Conservation (phyloP, 2,888 invertebrate genomes). For the Hylaea fasciaria region DNA sequence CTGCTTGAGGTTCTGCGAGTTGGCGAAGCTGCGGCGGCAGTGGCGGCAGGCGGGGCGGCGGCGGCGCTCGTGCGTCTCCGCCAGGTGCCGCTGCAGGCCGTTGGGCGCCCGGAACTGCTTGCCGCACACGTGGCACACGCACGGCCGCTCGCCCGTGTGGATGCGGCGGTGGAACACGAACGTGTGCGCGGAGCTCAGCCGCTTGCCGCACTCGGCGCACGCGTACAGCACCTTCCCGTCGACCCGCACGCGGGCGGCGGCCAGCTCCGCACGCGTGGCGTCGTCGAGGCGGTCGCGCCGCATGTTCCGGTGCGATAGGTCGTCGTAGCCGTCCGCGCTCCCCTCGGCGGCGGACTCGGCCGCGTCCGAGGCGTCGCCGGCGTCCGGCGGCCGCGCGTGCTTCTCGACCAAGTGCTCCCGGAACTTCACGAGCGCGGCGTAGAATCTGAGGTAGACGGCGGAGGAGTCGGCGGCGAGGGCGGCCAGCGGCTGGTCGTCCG, state of each 20-base stretch:
- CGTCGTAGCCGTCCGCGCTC: conserved; percentile 62
- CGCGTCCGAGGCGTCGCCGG: conserved; percentile 57
- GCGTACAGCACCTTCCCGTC: conserved; percentile 84
- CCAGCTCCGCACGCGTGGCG: conserved; percentile 62
- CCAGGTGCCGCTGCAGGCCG: conserved; percentile 86
- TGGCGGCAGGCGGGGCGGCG: conserved; percentile 84
- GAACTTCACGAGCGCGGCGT: conserved; percentile 64
- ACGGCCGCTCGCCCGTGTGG: conserved; percentile 87
- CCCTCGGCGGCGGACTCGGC: conserved; percentile 44
- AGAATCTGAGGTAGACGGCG: conserved; percentile 49
- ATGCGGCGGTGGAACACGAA: conserved; percentile 86
- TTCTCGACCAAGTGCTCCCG: conserved; percentile 59
- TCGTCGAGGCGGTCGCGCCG: conserved; percentile 66
- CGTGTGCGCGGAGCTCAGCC: conserved; percentile 86
- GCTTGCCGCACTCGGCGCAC: conserved; percentile 85
- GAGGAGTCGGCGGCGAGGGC: conserved; percentile 1
- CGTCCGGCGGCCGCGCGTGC: conserved; percentile 32
- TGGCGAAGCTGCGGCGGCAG: conserved; percentile 85
- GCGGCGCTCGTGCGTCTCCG: conserved; percentile 86
- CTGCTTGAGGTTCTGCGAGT: conserved; percentile 85
- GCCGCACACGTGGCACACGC: conserved; percentile 87
- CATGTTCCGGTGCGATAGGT: conserved; percentile 69
- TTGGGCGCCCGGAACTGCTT: conserved; percentile 87
- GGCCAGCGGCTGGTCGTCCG: conserved; percentile 25
- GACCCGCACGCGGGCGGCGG: conserved; percentile 63